A percentile compares a stretch with the other conserved stretches of the same genome.
These are phyloP conservation scores for Anthopleura sola DNA, from an alignment of 64 coral and sea anemone species.

Conservation along the genomic window DNA sequence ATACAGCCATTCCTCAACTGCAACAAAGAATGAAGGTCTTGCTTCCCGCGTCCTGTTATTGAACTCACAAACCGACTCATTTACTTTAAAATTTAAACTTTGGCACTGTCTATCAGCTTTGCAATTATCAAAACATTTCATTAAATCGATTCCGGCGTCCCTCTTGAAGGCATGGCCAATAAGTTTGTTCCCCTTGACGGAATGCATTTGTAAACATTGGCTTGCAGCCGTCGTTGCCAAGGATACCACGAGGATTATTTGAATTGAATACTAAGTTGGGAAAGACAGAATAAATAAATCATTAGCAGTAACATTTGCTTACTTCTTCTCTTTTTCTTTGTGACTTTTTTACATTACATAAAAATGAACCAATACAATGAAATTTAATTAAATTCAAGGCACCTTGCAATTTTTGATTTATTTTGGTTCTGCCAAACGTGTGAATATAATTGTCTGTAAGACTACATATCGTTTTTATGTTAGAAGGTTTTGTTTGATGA, in stretches of 20 bases:
- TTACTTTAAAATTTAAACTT: conserved; percentile 42
- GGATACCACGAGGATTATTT: background rate
- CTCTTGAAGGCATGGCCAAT: background rate
- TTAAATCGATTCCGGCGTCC: background rate
- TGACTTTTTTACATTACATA: too few species aligned
- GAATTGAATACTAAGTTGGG: background rate
- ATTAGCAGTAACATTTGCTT: background rate
- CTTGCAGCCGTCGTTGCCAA: background rate
- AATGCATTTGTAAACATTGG: background rate
- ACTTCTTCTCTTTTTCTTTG: background rate
- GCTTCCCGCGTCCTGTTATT: conserved; percentile 43
- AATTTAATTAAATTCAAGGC: background rate
- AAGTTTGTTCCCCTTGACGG: conserved; percentile 19
- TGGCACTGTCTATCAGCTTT: conserved; percentile 7
- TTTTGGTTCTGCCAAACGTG: too few species aligned
- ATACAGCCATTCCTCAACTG: background rate
- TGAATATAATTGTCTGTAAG: too few species aligned
- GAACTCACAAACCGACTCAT: conserved; percentile 36
- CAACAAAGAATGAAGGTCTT: conserved; percentile 1
- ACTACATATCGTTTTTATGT: too few species aligned
- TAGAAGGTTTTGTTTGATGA: too few species aligned
- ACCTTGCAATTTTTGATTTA: too few species aligned
- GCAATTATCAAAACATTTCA: conserved; percentile 43
- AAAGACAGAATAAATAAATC: background rate
- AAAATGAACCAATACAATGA: too few species aligned